A percentile compares a stretch with the other conserved stretches of the same genome.
phyloP scores from a whole-genome alignment of 2,888 invertebrate species.

The Cheilosia soror region DNA sequence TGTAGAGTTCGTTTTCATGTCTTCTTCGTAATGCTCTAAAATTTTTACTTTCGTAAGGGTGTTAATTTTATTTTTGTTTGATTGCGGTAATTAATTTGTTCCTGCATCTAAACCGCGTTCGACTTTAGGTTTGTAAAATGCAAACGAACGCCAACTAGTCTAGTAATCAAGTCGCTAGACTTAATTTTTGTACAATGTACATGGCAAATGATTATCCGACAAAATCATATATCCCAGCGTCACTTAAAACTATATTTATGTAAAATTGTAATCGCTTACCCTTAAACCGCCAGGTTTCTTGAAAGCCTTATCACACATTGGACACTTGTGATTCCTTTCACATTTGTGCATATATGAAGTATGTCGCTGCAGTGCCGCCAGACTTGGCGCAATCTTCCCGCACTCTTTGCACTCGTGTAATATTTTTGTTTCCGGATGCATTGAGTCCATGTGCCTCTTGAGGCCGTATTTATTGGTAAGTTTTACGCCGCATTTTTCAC shows the following conservation, averaged over 20 bases:
- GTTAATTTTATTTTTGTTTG: too few species aligned
- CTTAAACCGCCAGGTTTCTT: slow-evolving; percentile 79
- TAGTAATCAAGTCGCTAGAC: too few species aligned
- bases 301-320: slow-evolving; percentile 82
- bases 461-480: slow-evolving; percentile 79
- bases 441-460: slow-evolving; percentile 80
- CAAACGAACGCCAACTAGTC: too few species aligned
- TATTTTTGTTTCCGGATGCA: slow-evolving; percentile 78
- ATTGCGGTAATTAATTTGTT: too few species aligned
- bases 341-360: slow-evolving; percentile 80
- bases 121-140: too few species aligned
- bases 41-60: too few species aligned
- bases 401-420: slow-evolving; percentile 79
- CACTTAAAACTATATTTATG: background rate
- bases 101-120: too few species aligned
- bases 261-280: slow-evolving; percentile 40
- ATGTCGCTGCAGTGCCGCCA: slow-evolving; percentile 79
- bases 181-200: too few species aligned
- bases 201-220: too few species aligned
- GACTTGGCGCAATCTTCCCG: slow-evolving; percentile 79
- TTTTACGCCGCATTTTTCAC: slow-evolving; percentile 79
- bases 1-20: too few species aligned
- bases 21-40: too few species aligned
- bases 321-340: slow-evolving; percentile 79
- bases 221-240: too few species aligned